Base-by-base conservation (phyloP, 2,113 vertebrate species). In the Triplophysa dalaica region DNA sequence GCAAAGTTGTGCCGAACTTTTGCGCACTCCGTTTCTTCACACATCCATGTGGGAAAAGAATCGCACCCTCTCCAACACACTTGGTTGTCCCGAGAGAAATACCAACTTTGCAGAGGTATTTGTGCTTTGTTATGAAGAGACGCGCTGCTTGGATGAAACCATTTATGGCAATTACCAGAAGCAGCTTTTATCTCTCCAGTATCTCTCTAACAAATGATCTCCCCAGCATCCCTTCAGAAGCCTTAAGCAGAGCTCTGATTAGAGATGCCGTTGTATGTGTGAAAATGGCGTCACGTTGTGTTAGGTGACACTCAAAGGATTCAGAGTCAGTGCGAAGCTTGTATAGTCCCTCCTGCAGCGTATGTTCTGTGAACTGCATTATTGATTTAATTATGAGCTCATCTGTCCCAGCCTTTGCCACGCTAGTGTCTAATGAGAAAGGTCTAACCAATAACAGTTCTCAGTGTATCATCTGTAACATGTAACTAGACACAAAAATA, bases 111-210 rank as follows among this genome's bases (percentile, higher is more conserved):
- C 13, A 2, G n/a, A 68, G 19, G 61, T 60, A 29, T 70, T 63
- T 80, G 73, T 83, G 52, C 54, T 13, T 22, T 69, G 61, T 64
- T 82, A 69, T 77, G 48, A 77, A 48, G 48, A 64, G 65, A 52
- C 48, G 8, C 69, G 66, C 77, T 79, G 76, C 70, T 11, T 54
- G 61, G 73, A 41, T 70, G 54, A 19, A 62, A n/a, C 26, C 70
- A 64, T 80, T 84, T 75, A 74, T 80, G 77, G 48, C 75, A 82
- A 84, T 86, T 82, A 82, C 45, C 54, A 22, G 58, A 69, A 79
- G 61, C 41, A 29, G 38, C 60, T n/a, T n/a, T n/a, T n/a, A n/a
- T n/a, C n/a, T n/a, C n/a, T n/a, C n/a, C n/a, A n/a, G n/a, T 64
- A 48, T 67, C 62, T 77, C 76, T 64, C 41, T 52, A 62, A 79